Percentiles rank a stretch among this genome's conserved stretches.
phyloP scores from a whole-genome alignment of 2,797 vertebrate species.

The Eutrigla gurnardus region DNA sequence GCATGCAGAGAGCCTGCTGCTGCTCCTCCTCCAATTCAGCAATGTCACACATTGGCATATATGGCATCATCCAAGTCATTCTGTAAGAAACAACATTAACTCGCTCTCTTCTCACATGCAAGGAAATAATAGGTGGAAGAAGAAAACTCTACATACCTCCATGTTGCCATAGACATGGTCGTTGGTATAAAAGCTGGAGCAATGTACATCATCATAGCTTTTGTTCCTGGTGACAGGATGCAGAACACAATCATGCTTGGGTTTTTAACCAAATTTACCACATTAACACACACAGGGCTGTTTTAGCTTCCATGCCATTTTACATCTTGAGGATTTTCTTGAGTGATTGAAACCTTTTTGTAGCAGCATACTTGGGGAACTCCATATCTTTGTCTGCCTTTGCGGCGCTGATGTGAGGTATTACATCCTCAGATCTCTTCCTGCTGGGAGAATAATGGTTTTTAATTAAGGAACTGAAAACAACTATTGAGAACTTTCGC shows the following conservation, averaged over 20 bases:
- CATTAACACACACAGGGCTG: background rate
- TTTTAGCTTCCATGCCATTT: background rate
- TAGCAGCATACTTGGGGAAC: background rate
- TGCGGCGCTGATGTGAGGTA: background rate
- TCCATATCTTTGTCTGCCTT: slow-evolving; percentile 3
- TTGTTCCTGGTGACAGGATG: slow-evolving; percentile 43
- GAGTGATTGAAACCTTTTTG: slow-evolving; percentile 40
- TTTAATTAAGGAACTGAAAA: background rate
- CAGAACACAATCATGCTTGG: background rate
- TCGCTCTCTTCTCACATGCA: background rate
- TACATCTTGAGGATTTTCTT: background rate
- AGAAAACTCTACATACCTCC: slow-evolving; percentile 54
- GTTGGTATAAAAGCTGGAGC: background rate
- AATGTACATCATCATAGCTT: background rate
- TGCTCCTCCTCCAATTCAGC: background rate
- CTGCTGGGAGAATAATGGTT: slow-evolving; percentile 34
- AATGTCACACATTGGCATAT: slow-evolving; percentile 69
- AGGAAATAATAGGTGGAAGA: background rate
- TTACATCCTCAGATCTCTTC: slow-evolving; percentile 1
- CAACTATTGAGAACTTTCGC: background rate
- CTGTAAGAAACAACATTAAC: slow-evolving; percentile 53
- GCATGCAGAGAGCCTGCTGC: background rate
- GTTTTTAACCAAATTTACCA: background rate
- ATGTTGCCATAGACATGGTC: slow-evolving; percentile 64
- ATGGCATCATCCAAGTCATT: slow-evolving; percentile 49